phyloP scores from a whole-genome alignment of 2,888 invertebrate genomes.

The Synanthedon myopaeformis region DNA sequence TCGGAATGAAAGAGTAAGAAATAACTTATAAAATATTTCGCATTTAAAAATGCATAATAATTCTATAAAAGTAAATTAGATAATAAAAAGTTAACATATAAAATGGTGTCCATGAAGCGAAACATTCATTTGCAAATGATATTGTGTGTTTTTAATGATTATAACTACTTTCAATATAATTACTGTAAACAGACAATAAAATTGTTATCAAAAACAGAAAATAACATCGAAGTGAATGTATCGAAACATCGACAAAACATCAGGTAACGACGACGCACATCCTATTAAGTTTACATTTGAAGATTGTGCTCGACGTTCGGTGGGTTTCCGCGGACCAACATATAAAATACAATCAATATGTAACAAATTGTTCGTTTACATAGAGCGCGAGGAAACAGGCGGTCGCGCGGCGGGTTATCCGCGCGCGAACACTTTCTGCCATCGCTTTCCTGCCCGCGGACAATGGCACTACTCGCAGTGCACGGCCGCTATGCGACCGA shows the following conservation, averaged over 20 bases:
- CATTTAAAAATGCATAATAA: constrained; percentile 10
- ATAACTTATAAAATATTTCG: constrained; percentile 28
- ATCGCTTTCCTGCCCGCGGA: constrained; percentile 1
- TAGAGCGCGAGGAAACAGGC: constrained; percentile 24
- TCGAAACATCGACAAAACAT: constrained; percentile 30
- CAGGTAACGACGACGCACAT: constrained; percentile 62
- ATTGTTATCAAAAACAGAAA: constrained; percentile 1
- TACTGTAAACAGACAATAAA: constrained; percentile 8
- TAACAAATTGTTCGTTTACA: constrained; percentile 22
- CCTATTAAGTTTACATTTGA: constrained; percentile 43
- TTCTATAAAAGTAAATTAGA: constrained; percentile 14
- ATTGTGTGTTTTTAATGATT: not conserved
- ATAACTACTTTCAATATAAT: not conserved
- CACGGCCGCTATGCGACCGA: constrained; percentile 48
- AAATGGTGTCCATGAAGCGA: constrained; percentile 20
- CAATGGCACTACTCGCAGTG: constrained; percentile 17
- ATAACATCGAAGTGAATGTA: constrained; percentile 16
- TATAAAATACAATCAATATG: constrained; percentile 57
- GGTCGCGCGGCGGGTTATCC: not conserved
- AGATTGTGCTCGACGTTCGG: constrained; percentile 56
- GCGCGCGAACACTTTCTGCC: no score
- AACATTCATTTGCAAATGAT: constrained; percentile 17
- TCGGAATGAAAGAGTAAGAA: constrained; percentile 56
- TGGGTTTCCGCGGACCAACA: constrained; percentile 52
- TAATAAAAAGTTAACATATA: constrained; percentile 30